phyloP scores from a whole-genome alignment of 2,797 vertebrate species.

The Coccyzus lansbergi region DNA sequence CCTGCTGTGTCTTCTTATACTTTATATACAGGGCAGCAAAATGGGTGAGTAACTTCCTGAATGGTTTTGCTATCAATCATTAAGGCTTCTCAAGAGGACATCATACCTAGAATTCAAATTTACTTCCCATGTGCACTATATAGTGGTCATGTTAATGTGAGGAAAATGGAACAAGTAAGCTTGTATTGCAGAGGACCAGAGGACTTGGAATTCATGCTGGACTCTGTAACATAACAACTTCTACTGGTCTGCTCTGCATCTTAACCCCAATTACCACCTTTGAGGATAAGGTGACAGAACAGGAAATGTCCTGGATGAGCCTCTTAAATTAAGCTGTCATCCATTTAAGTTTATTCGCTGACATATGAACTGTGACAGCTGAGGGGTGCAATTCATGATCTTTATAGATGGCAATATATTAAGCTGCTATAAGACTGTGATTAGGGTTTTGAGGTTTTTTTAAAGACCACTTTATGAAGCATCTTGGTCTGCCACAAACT shows the following conservation, averaged over 20 bases:
- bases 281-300: background rate
- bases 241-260: background rate
- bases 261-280: background rate
- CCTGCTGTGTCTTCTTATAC: background rate
- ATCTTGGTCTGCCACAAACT: background rate
- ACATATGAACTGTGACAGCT: background rate
- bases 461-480: background rate
- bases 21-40: fast-evolving
- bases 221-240: background rate
- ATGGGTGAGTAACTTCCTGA: background rate
- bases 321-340: background rate
- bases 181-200: background rate
- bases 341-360: background rate
- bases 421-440: background rate
- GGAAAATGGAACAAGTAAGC: background rate
- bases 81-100: background rate
- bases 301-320: background rate
- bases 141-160: background rate
- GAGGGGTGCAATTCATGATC: background rate
- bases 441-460: background rate
- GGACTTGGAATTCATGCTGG: background rate
- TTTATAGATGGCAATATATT: background rate
- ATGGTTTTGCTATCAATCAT: background rate
- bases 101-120: background rate
- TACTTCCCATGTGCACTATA: background rate